Evolutionary conservation across 1,140 invertebrate species (phyloP), one percentile per base, ranked within the genome.

Genomic region (Parapsyche elsis): DNA sequence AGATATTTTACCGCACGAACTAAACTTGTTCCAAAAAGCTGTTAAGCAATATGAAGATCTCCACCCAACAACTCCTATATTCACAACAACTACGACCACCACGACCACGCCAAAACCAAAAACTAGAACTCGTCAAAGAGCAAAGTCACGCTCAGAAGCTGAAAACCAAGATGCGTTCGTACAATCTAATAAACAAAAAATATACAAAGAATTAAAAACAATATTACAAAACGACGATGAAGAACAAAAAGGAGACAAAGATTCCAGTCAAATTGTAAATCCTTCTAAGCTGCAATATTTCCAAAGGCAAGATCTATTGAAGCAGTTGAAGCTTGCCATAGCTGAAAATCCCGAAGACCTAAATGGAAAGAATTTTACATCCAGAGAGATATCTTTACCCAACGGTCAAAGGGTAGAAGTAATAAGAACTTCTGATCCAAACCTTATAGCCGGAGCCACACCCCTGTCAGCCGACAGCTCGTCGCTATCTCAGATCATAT

Each of bases 401-500:
- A 94, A 94, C 84, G 94, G 94, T 9, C 93, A 94, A 85, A 93
- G 92, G 84, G 91, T 94, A 38, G 93, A 93, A 86, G 90, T 95
- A 0, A 93, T 95, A 74, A 88, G 90, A 85, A 92, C 92, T 45
- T 89, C 89, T 0, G 92, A 93, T 86, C 92, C 92, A 5, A 92
- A 92, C 84, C 85, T 92, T 30, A 90, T 93, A 79, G 88, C 89
- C 2, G 88, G 89, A 44, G 90, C 90, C 4, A 87, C 85, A 81
- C 84, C 85, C 7, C 88, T 90, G 49, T 84, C 87, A 7, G 87
- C 86, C 5, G 86, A 88, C 78, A 86, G 86, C 81, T 84, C 87
- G 24, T 85, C 86, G 59, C 85, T 90, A 81, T 84, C 87, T 77
- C 86, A 88, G 83, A 85, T 86, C 71, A 84, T 87, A 80, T 83